Percentiles rank a stretch among this genome's conserved stretches.
Evolutionary conservation across 2,113 vertebrate species (phyloP).

Genomic region (Mastomys natalensis): DNA sequence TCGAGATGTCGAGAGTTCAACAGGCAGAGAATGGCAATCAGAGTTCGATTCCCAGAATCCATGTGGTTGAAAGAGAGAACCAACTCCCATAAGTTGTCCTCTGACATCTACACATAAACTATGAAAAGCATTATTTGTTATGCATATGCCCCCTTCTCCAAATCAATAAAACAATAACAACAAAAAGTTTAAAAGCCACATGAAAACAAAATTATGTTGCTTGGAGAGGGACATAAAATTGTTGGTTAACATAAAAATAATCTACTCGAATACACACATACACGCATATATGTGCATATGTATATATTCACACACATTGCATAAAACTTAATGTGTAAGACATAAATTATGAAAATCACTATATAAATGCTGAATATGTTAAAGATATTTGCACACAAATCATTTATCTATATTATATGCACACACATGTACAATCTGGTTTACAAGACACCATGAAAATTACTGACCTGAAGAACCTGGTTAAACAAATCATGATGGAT

Average conservation of each 20-base stretch:
- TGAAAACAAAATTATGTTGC: background rate
- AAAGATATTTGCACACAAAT: background rate
- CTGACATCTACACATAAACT: background rate
- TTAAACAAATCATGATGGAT: background rate
- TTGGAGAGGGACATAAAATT: slow-evolving; percentile 29
- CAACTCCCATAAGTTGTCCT: background rate
- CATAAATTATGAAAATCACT: background rate
- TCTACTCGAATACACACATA: background rate
- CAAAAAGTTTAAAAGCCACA: background rate
- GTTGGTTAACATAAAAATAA: background rate
- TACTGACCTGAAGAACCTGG: slow-evolving; percentile 19
- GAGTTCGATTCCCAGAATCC: background rate
- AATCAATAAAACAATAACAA: background rate
- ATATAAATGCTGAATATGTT: background rate
- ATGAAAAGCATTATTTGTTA: no score
- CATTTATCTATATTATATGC: background rate
- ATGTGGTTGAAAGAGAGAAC: background rate
- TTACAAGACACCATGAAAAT: background rate
- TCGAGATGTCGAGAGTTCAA: no score
- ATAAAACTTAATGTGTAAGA: background rate
- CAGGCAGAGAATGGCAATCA: no score
- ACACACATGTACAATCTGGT: background rate
- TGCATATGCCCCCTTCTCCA: background rate
- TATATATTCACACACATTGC: background rate
- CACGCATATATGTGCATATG: background rate